These are phyloP conservation scores for Melitaea cinxia DNA, from an alignment of 1,140 invertebrate species.

Conservation along the genomic window DNA sequence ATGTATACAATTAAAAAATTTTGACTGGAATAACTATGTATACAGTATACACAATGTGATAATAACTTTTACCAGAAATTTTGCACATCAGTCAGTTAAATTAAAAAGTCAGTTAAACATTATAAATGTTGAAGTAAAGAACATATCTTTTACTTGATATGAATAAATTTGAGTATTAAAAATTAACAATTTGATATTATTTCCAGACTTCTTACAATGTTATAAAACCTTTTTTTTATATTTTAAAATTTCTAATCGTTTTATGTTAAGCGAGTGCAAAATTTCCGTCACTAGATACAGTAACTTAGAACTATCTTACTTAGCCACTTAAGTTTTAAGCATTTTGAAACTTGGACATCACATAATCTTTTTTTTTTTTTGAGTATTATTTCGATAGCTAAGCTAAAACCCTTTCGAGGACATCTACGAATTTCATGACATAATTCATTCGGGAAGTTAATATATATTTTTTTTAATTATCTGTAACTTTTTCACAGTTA, in stretches of 20 bases:
- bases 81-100: constrained; percentile 38
- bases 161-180: not conserved
- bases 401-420: constrained; percentile 23
- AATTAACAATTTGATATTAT: not conserved
- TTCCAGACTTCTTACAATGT: not conserved
- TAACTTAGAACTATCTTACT: constrained; percentile 64
- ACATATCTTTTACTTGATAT: not conserved
- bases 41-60: constrained; percentile 70
- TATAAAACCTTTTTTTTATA: constrained; percentile 3
- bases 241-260: constrained; percentile 2
- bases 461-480: not conserved
- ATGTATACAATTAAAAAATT: constrained; percentile 57
- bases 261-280: constrained; percentile 44
- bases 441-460: not conserved
- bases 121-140: too few relatives aligned
- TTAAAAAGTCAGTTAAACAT: too few relatives aligned
- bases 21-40: constrained; percentile 62
- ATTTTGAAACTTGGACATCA: constrained; percentile 54
- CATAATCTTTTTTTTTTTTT: constrained; percentile 45
- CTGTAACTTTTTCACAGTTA: not conserved
- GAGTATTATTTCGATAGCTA: constrained; percentile 56
- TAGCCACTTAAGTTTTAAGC: constrained; percentile 71
- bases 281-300: constrained; percentile 46
- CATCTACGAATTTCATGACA: constrained; percentile 8
- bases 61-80: constrained; percentile 39